Percentiles rank a stretch among this genome's conserved stretches.
These are phyloP conservation scores for Sminthurides aquaticus DNA, from an alignment of 2,888 invertebrate species.

Conservation along the genomic window DNA sequence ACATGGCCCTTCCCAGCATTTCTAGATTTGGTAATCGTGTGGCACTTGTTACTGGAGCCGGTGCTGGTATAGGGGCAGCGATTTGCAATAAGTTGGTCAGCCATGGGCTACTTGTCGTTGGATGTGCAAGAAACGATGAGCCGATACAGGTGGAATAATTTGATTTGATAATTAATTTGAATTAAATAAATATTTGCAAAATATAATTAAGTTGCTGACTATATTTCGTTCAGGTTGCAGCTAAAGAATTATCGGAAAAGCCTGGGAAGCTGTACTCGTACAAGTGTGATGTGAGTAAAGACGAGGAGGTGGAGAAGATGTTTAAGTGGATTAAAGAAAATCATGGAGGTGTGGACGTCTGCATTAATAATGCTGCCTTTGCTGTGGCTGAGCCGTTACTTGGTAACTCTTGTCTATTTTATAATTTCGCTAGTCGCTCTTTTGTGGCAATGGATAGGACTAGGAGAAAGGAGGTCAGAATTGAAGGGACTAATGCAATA, in stretches of 20 bases:
- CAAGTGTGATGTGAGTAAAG: conserved; percentile 32
- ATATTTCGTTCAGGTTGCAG: too few relatives aligned
- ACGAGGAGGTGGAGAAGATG: conserved; percentile 30
- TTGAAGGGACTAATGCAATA: background rate
- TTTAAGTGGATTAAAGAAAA: conserved; percentile 33
- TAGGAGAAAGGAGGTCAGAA: too few relatives aligned
- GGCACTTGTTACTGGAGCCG: conserved; percentile 35
- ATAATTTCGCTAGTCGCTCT: background rate
- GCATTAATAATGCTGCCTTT: conserved; percentile 36
- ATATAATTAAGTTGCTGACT: too few relatives aligned
- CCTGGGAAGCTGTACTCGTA: conserved; percentile 26
- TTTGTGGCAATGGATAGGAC: background rate
- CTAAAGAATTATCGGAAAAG: too few relatives aligned
- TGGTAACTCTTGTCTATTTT: conserved; percentile 23
- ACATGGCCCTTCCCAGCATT: conserved; percentile 23
- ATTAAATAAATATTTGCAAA: background rate
- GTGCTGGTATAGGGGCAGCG: conserved; percentile 22
- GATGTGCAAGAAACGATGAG: conserved; percentile 29
- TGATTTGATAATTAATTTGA: background rate
- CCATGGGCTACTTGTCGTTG: conserved; percentile 36
- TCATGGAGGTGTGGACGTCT: conserved; percentile 35
- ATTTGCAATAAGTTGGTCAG: conserved; percentile 25
- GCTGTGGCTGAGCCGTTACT: conserved; percentile 23
- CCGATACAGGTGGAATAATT: conserved; percentile 27
- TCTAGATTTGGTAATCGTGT: conserved; percentile 27